Conservation (phyloP, 1,140 invertebrate species). For the Lasioglossum albipes region DNA sequence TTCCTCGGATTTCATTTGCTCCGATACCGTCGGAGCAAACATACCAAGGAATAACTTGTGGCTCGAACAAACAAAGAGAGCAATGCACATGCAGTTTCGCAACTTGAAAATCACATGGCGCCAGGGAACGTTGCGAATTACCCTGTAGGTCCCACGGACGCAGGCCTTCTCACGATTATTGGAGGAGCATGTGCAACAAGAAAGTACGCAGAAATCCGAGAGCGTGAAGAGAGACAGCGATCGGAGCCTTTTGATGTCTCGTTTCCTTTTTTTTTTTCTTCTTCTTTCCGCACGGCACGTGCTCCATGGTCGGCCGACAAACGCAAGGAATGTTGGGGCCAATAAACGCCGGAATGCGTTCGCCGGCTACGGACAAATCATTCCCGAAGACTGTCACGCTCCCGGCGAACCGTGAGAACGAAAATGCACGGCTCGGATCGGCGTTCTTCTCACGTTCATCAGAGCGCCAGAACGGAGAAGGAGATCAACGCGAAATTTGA, state of each 20-base stretch:
- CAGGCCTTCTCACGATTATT: conserved; percentile 56
- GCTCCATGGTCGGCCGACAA: conserved; percentile 28
- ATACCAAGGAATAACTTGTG: too few species aligned
- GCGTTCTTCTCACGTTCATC: conserved; percentile 56
- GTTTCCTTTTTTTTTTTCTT: neutral
- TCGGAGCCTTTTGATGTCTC: conserved; percentile 24
- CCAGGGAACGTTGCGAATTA: neutral
- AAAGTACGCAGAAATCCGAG: conserved; percentile 48
- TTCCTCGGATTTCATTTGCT: too few species aligned
- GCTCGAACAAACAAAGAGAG: too few species aligned
- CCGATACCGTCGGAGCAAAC: too few species aligned
- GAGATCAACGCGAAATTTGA: conserved; percentile 44
- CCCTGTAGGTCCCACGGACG: neutral
- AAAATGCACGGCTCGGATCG: conserved; percentile 38
- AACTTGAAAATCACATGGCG: neutral
- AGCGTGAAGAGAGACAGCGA: conserved; percentile 3
- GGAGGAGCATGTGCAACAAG: conserved; percentile 41
- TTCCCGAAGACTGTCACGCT: conserved; percentile 48
- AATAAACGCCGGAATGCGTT: conserved; percentile 43
- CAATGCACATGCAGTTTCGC: neutral
- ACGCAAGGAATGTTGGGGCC: conserved; percentile 18
- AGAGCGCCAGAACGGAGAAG: conserved; percentile 43
- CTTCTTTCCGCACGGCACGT: conserved; percentile 17
- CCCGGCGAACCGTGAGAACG: conserved; percentile 52
- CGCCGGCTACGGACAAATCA: conserved; percentile 34